These are phyloP conservation scores for Psammodynastes pulverulentus DNA, from an alignment of 2,113 vertebrate species.

Conservation along the genomic window DNA sequence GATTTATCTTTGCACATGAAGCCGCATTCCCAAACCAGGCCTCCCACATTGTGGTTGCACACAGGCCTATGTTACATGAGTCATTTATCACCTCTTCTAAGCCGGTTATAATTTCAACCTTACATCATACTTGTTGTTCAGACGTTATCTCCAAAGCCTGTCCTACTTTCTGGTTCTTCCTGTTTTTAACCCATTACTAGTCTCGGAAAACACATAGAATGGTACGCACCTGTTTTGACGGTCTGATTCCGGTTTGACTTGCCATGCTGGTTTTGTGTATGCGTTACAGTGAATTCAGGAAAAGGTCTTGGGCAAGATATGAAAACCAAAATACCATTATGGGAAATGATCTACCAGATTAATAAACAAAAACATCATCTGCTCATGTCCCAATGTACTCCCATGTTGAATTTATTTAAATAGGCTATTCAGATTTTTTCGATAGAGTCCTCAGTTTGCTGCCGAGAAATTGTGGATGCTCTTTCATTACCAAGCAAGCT, in stretches of 20 bases:
- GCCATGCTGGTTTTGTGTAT: conserved; percentile 61
- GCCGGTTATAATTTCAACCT: conserved; percentile 61
- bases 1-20: conserved; percentile 65
- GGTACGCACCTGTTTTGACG: conserved; percentile 59
- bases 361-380: conserved; percentile 57
- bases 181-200: conserved; percentile 35
- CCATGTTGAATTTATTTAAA: conserved; percentile 64
- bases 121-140: conserved; percentile 65
- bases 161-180: conserved; percentile 60
- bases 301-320: conserved; percentile 55
- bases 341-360: conserved; percentile 52
- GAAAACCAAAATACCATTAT: conserved; percentile 54
- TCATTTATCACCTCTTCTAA: conserved; percentile 65
- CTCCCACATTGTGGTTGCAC: conserved; percentile 56
- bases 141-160: conserved; percentile 55
- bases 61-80: conserved; percentile 53
- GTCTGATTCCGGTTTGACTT: conserved; percentile 58
- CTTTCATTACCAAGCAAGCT: conserved; percentile 54
- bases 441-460: conserved; percentile 46
- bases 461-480: conserved; percentile 53
- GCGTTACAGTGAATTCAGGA: conserved; percentile 59
- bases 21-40: conserved; percentile 66
- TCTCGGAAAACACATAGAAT: conserved; percentile 65
- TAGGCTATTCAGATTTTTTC: conserved; percentile 49
- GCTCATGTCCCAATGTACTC: conserved; percentile 48